Evolutionary conservation across 2,113 vertebrate genomes (phyloP).

Genomic region (Microtus oregoni): DNA sequence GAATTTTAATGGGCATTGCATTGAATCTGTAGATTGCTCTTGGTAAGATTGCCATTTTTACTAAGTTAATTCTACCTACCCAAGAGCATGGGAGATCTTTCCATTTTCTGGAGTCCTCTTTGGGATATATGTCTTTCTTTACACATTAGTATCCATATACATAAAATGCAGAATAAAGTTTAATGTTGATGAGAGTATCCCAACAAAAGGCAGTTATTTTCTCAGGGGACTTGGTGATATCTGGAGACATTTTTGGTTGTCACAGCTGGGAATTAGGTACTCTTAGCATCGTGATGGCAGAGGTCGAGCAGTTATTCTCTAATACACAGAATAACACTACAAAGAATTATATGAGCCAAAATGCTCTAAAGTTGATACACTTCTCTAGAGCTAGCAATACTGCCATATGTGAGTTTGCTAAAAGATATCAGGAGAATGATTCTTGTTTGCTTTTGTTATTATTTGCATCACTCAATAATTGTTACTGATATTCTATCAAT

Average conservation of each 20-base stretch:
- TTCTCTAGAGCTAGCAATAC: neutral
- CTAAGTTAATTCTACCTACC: too few relatives aligned
- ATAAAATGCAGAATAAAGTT: neutral
- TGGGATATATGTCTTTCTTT: neutral
- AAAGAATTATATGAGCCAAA: neutral
- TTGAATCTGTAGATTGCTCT: too few relatives aligned
- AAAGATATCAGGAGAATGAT: neutral
- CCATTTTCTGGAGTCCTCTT: too few relatives aligned
- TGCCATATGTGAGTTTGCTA: neutral
- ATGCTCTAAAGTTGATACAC: neutral
- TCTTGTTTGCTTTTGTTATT: slow-evolving; percentile 25
- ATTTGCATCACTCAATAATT: slow-evolving; percentile 18
- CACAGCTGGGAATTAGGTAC: neutral
- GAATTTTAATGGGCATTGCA: too few relatives aligned
- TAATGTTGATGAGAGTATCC: neutral
- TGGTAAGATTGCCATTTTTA: too few relatives aligned
- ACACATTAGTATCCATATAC: neutral
- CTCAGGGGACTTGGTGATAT: neutral
- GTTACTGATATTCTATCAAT: slow-evolving; percentile 37
- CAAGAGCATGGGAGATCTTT: too few relatives aligned
- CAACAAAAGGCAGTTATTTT: neutral
- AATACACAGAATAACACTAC: neutral
- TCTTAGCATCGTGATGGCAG: neutral
- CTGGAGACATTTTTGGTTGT: slow-evolving; percentile 5
- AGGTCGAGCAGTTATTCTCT: neutral